Base-by-base conservation (phyloP, 2,888 invertebrate genomes). In the Tenthredo scrophulariae region DNA sequence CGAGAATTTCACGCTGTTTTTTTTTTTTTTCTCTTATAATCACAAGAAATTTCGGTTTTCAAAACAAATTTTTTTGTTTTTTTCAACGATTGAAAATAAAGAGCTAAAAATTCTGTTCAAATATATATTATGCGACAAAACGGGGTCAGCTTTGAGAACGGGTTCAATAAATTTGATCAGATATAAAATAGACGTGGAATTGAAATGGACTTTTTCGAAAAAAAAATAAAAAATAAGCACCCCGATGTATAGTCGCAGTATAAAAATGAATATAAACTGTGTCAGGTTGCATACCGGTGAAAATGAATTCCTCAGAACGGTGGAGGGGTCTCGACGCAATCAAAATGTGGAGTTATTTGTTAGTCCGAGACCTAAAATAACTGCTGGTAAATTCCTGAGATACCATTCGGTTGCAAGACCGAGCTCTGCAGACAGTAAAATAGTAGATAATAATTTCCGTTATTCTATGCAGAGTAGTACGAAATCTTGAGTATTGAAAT, bases 281-380 rank as follows among this genome's bases (percentile, higher is more conserved):
- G 33, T 18, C 33, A 7, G 13, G 33, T 18, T 67, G 29, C 67
- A 33, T 67, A 67, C 67, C 10, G 67, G 29, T 33, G 4, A 33
- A 67, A 67, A 33, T 33, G 18, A 67, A 67, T 67, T 74, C 74
- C 74, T 10, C 74, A 43, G 22, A 43, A 46, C 74, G 37, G 18
- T 6, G 7, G 50, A 7, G 37, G 37, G 7, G 13, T 37, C 43
- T 43, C 40, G n/a, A n/a, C 74, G 74, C 26, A 40, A 43, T 46
- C 43, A 74, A 74, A 74, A 67, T 67, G 40, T 37, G 22, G 43
- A 46, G 74, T 74, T 74, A 74, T 74, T 74, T 74, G 74, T 74
- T 74, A 40, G 74, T 74, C 9, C 43, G 22, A 74, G 43, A 43
- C 74, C 43, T 40, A 74, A 74, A 74, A 74, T 74, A 74, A 74